Evolutionary conservation across 1,140 invertebrate genomes (phyloP), one percentile per base, ranked within the genome.

Genomic region (Dreissena polymorpha): DNA sequence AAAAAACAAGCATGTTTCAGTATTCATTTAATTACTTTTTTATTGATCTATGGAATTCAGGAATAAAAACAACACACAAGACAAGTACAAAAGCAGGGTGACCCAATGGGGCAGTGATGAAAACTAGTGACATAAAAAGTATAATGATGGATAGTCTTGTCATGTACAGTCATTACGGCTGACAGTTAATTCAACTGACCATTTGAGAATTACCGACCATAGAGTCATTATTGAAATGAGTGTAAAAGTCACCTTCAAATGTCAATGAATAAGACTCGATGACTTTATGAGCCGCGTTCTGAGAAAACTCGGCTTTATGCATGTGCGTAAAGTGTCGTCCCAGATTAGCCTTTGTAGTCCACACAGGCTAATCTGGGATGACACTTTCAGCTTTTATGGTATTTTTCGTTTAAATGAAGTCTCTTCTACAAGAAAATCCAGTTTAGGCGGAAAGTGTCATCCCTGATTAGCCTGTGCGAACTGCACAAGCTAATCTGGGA

Each of bases 171-270:
- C 78, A 80, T 72, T 50, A 63, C n/a, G 21, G 0, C 25, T 70
- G 78, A 71, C 78, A 71, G 49, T 18, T 80, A 71, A 57, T 78
- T 78, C 18, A 80, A 80, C 68, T 80, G 78, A 70, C 68, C 68
- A 80, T 80, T 72, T 49, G 21, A 68, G 68, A 68, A 53, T 68
- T 69, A 53, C n/a, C 51, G 39, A 13, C 55, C 27, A 76, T 25
- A 29, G 63, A 63, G 65, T 55, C 21, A 65, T 14, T 64, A 39
- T 65, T 49, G 23, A 57, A 76, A 76, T 73, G 53, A 57, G 71
- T 21, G 53, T 71, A 51, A 73, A 73, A 73, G 71, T 73, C 71
- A 73, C 55, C 10, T 73, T 51, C 55, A 73, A 55, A 57, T 73
- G 71, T 57, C 53, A 13, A 39, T 39, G 2, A 39, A 39, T 39